Conservation (phyloP, 1,140 invertebrate genomes). For the Pseudobourletiella spinata region DNA sequence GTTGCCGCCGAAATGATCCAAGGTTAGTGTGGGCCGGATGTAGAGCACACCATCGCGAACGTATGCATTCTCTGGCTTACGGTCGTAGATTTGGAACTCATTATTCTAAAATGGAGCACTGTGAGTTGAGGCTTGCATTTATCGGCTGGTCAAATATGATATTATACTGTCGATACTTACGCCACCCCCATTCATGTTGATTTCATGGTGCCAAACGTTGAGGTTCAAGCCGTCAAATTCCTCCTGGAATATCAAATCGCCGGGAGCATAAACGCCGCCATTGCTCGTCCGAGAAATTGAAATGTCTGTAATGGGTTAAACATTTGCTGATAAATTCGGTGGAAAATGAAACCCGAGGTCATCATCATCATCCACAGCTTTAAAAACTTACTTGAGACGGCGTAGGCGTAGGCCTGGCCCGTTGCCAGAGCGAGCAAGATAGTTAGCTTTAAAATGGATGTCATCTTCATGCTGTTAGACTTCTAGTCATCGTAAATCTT, state of each 20-base stretch:
- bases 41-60: slow-evolving; percentile 48
- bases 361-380: too few relatives aligned
- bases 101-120: slow-evolving; percentile 24
- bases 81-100: slow-evolving; percentile 58
- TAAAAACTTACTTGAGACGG: too few relatives aligned
- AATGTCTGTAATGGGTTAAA: slow-evolving; percentile 4
- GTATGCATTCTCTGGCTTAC: slow-evolving; percentile 51
- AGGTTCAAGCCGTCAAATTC: slow-evolving; percentile 26
- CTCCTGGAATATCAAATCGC: slow-evolving; percentile 33
- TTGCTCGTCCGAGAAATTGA: slow-evolving; percentile 7
- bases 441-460: too few relatives aligned
- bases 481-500: too few relatives aligned
- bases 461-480: too few relatives aligned
- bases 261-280: slow-evolving; percentile 10
- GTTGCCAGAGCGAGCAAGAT: too few relatives aligned
- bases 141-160: too few relatives aligned
- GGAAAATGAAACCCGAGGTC: too few relatives aligned
- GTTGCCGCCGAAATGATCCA: slow-evolving; percentile 49
- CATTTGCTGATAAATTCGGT: too few relatives aligned
- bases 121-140: too few relatives aligned
- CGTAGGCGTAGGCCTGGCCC: too few relatives aligned
- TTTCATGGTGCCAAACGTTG: slow-evolving; percentile 29
- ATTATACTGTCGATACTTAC: too few relatives aligned
- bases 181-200: slow-evolving; percentile 29
- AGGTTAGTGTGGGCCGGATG: slow-evolving; percentile 52